Evolutionary conservation across 2,888 invertebrate species (phyloP).

Genomic region (Axea sp.): DNA sequence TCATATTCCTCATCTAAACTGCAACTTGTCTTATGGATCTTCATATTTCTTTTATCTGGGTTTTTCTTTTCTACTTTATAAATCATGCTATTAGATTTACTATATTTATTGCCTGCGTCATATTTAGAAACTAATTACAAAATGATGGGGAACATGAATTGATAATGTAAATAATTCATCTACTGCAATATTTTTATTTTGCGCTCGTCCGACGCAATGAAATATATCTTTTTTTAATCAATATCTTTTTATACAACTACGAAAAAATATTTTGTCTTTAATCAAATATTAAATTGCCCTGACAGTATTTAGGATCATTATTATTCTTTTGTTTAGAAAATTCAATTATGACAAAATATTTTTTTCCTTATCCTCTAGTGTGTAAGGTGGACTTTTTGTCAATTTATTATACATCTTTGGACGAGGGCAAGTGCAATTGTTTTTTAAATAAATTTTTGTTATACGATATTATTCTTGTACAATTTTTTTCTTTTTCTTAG

Average conservation of each 20-base stretch:
- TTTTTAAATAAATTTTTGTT: constrained; percentile 3
- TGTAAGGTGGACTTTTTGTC: too few species aligned
- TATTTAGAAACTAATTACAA: not conserved
- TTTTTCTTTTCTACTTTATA: not conserved
- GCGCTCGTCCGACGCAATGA: constrained; percentile 38
- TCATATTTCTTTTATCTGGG: too few species aligned
- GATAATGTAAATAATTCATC: constrained; percentile 16
- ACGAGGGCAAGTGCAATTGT: constrained; percentile 37
- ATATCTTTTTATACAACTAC: too few species aligned
- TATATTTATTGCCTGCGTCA: constrained; percentile 33
- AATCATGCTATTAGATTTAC: constrained; percentile 6
- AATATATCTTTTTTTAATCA: too few species aligned
- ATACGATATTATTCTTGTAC: not conserved
- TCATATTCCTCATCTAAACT: constrained; percentile 34
- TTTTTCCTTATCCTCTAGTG: too few species aligned
- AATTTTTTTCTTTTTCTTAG: constrained; percentile 3
- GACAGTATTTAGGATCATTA: too few species aligned
- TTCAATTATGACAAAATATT: too few species aligned
- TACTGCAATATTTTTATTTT: constrained; percentile 15
- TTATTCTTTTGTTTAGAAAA: too few species aligned
- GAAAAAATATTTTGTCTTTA: too few species aligned
- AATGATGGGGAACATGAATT: constrained; percentile 36
- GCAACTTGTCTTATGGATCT: too few species aligned
- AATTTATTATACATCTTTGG: constrained; percentile 12
- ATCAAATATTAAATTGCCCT: too few species aligned